These are phyloP conservation scores for Cyanoramphus novaezelandiae DNA, from an alignment of 2,113 vertebrate genomes.

Conservation along the genomic window DNA sequence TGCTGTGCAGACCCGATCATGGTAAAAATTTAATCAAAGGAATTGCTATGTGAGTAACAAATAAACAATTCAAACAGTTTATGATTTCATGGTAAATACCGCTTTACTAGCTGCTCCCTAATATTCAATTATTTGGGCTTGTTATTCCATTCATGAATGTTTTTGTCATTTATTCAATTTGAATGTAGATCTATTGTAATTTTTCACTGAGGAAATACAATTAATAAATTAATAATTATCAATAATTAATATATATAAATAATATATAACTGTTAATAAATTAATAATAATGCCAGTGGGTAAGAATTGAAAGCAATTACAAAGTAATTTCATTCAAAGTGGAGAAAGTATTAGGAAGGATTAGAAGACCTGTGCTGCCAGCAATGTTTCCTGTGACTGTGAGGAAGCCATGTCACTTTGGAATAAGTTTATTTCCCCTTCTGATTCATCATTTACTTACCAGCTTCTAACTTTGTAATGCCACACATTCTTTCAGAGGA, in stretches of 20 bases:
- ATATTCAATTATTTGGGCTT: background rate
- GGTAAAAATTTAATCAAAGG: slow-evolving; percentile 13
- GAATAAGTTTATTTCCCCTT: background rate
- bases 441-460: background rate
- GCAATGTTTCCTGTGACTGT: background rate
- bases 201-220: background rate
- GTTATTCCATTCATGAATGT: background rate
- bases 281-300: background rate
- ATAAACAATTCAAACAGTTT: background rate
- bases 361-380: background rate
- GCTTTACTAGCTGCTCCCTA: background rate
- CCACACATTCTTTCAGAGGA: background rate
- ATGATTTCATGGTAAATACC: background rate
- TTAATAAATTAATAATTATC: background rate
- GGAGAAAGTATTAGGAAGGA: background rate
- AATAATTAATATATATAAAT: slow-evolving; percentile 12
- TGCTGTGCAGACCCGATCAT: background rate
- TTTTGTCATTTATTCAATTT: background rate
- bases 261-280: slow-evolving; percentile 6
- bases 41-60: background rate
- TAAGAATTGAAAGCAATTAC: background rate
- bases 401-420: background rate
- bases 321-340: background rate
- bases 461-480: background rate
- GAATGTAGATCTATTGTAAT: background rate